Conservation (phyloP, 2,113 vertebrate species). For the Lophura nycthemera region DNA sequence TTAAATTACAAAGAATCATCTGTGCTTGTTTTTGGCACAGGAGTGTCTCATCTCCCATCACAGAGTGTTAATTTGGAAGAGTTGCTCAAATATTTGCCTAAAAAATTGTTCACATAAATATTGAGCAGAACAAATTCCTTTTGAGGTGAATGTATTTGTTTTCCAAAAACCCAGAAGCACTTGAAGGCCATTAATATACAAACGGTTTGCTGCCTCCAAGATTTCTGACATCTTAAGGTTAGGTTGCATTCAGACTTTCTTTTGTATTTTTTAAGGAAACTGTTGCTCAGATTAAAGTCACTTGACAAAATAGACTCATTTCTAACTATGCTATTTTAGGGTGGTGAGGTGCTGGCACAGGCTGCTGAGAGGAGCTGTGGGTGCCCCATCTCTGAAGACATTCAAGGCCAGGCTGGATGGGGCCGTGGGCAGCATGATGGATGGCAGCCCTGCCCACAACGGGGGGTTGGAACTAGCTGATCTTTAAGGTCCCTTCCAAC, state of each 20-base stretch:
- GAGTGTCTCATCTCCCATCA: neutral
- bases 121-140: neutral
- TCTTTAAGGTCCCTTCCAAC: too few species aligned
- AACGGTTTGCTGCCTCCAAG: neutral
- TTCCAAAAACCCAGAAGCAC: neutral
- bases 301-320: neutral
- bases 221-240: neutral
- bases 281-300: neutral
- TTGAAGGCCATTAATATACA: slow-evolving; percentile 2
- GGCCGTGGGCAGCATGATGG: too few species aligned
- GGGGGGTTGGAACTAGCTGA: too few species aligned
- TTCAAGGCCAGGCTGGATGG: too few species aligned
- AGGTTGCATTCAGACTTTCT: neutral
- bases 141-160: neutral
- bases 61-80: neutral
- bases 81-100: slow-evolving; percentile 13
- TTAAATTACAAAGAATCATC: slow-evolving; percentile 5
- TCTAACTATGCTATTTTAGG: neutral
- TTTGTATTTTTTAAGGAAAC: neutral
- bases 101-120: slow-evolving; percentile 7
- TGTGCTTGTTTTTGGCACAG: slow-evolving; percentile 9
- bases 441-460: too few species aligned
- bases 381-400: too few species aligned
- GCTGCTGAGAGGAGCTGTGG: too few species aligned
- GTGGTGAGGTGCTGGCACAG: too few species aligned